Evolutionary conservation across 2,888 invertebrate genomes (phyloP), one percentile per base, ranked within the genome.

Genomic region (Perdita meconis): DNA sequence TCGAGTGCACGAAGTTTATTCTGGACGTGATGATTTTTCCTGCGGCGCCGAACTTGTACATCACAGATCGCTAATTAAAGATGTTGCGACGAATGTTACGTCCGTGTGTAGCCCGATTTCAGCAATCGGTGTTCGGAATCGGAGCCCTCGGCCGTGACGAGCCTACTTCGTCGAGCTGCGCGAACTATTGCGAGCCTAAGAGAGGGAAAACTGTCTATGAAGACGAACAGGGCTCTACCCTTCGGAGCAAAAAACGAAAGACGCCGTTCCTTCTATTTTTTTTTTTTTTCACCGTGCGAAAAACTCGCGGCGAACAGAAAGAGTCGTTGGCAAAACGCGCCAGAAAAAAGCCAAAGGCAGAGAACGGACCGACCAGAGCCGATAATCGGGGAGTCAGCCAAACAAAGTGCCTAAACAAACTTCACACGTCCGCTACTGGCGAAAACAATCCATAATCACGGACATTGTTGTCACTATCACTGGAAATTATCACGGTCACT

Each of bases 1-100:
- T 96, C 84, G 96, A 96, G 93, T 96, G 96, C 87, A 96, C 94
- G 90, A 96, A 94, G 92, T 94, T 95, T 92, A 95, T 95, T 93
- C 94, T 94, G 92, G 94, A 90, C 81, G 90, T 88, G 79, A 89
- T 89, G 86, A 89, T 89, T 89, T 89, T 90, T 88, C 89, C 89
- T 81, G 90, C 83, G 79, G 86, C 84, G 85, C 89, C 86, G 87
- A 87, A 83, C 87, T 90, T 92, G 92, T 91, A 92, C 92, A 92
- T 92, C 86, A 92, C 92, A 92, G 88, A 88, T 85, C 80, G 83
- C 86, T 89, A 74, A 65, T 81, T 60, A 78, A 83, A 74, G 67
- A 85, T 81, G 76, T 66, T 36, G 51, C 40, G 60, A 67, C 68
- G 64, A 80, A 80, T 80, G 47, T 42, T 68, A 75, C 68, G 78